Percentiles rank a stretch among this genome's conserved stretches.
Conservation (phyloP, 2,113 vertebrate species). For the Hippocampus barbouri region DNA sequence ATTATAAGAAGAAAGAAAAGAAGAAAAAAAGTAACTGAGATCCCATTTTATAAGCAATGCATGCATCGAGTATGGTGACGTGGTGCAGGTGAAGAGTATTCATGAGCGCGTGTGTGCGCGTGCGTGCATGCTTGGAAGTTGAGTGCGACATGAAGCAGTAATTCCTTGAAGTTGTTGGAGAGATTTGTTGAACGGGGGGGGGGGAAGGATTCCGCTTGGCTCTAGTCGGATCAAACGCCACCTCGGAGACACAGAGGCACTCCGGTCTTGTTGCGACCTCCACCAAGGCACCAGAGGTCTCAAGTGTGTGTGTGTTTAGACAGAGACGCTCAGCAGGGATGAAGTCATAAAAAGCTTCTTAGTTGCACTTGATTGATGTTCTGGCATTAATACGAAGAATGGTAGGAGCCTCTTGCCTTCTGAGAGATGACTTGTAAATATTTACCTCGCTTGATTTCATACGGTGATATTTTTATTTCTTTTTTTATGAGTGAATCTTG, state of each 20-base stretch:
- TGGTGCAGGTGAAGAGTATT: too few species aligned
- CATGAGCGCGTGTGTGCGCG: background rate
- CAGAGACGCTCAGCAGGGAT: background rate
- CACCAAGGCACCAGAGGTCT: slow-evolving; percentile 11
- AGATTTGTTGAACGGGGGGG: slow-evolving; percentile 30
- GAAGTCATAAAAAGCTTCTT: background rate
- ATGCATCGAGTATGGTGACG: too few species aligned
- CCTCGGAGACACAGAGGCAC: slow-evolving; percentile 18
- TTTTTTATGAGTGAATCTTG: background rate
- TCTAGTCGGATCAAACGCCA: slow-evolving; percentile 34
- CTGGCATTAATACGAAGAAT: background rate
- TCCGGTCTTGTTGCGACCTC: slow-evolving; percentile 22
- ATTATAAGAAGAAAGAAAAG: too few species aligned
- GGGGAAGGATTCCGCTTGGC: slow-evolving; percentile 20
- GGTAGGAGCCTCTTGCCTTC: background rate
- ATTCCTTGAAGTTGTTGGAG: slow-evolving; percentile 6
- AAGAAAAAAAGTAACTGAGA: too few species aligned
- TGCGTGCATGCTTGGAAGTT: background rate
- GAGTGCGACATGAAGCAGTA: slow-evolving; percentile 9
- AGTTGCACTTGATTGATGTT: background rate
- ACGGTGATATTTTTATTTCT: background rate
- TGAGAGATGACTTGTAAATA: background rate
- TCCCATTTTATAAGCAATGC: too few species aligned
- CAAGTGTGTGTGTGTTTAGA: too few species aligned
- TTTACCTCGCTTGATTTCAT: slow-evolving; percentile 1